Evolutionary conservation across 2,113 vertebrate species (phyloP), one percentile per base, ranked within the genome.

Genomic region (Microtus richardsoni): DNA sequence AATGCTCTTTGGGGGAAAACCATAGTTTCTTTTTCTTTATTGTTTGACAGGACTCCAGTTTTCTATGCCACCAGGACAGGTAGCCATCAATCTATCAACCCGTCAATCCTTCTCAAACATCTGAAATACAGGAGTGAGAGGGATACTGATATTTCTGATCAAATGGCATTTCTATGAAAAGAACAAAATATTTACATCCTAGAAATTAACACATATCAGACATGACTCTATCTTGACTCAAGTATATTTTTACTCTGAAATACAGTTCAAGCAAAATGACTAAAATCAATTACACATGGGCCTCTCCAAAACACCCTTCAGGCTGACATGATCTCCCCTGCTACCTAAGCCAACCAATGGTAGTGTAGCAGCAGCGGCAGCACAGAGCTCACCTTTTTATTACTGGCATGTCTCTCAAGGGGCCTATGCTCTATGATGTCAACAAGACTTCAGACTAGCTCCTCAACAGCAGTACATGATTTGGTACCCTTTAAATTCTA

Each of bases 171-270:
- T 82, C 71, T 30, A 74, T 62, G 6, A 33, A 89, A 94, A 78
- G 28, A 54, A 68, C 28, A 49, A 74, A 91, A 86, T 68, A 28
- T 39, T 21, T 62, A 2, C 52, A 60, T 80, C 93, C 70, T 88
- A 94, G 28, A 83, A 80, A 94, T 49, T 90, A 88, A 78, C 4
- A 77, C 89, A 96, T 90, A 75, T 77, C 36, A 97, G 47, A 95
- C 96, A 80, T 47, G 70, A 95, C 9, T 94, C 78, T 68, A 52
- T 28, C 26, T 96, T 60, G 41, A 93, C 36, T 71, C 12, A 90
- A 91, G 77, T 83, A 66, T 44, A 96, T 88, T 91, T 70, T 90
- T 92, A 88, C 26, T 9, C 74, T 78, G 30, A 82, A 91, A 26
- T 52, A 66, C 0, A 74, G 17, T 39, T 92, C 52, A 96, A 93